These are phyloP conservation scores for Eupithecia subfuscata DNA, from an alignment of 2,888 invertebrate genomes.

Conservation along the genomic window DNA sequence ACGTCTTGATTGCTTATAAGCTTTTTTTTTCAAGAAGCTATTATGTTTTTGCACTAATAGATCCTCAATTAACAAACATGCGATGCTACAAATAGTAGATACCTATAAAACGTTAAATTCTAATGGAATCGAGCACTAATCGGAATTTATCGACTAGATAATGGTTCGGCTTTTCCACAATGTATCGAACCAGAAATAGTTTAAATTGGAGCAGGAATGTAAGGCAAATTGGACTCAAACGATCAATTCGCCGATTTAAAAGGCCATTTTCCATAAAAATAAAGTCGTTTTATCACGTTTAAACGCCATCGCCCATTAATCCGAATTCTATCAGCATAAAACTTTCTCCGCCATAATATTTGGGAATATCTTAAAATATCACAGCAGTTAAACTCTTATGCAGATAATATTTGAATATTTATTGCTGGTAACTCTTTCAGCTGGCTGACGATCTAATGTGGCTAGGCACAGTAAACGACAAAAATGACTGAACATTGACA, in stretches of 20 bases:
- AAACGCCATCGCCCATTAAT: conserved; percentile 14
- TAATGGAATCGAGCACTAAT: conserved; percentile 1
- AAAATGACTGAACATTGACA: neutral
- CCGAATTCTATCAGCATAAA: conserved; percentile 23
- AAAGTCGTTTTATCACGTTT: conserved; percentile 19
- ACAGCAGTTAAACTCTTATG: conserved; percentile 19
- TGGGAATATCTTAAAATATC: conserved; percentile 27
- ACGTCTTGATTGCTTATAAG: neutral
- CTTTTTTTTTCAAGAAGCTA: neutral
- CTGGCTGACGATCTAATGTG: neutral
- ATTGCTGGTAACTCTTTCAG: conserved; percentile 23
- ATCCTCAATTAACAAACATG: neutral
- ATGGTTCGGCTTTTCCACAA: neutral
- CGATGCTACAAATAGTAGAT: neutral
- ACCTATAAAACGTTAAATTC: conserved; percentile 6
- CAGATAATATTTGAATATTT: conserved; percentile 38
- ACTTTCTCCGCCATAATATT: conserved; percentile 26
- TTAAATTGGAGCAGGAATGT: conserved; percentile 9
- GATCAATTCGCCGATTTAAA: conserved; percentile 6
- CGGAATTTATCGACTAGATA: conserved; percentile 7
- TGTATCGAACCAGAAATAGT: conserved; percentile 5
- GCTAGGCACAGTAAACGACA: neutral
- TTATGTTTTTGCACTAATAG: neutral
- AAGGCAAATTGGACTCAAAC: conserved; percentile 5
- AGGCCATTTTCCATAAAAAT: conserved; percentile 5